Percentiles rank a stretch among this genome's conserved stretches.
Evolutionary conservation across 2,113 vertebrate species (phyloP).

Genomic region (Ondatra zibethicus): DNA sequence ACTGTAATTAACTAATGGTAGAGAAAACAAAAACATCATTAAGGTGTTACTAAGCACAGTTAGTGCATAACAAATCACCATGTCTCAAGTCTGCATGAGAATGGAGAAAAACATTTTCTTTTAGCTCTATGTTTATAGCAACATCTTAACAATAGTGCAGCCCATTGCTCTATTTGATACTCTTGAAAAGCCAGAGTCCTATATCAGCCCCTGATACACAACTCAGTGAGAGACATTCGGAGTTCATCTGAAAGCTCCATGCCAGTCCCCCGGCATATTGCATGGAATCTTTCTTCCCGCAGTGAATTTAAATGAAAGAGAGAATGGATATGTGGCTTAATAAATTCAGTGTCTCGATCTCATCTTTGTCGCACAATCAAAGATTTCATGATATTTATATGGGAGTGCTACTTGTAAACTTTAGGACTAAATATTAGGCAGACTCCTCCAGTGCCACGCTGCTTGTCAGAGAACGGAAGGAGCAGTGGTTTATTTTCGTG

Average conservation of each 20-base stretch:
- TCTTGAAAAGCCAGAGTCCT: neutral
- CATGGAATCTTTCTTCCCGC: neutral
- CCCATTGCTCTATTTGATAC: neutral
- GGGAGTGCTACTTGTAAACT: neutral
- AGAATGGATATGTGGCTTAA: neutral
- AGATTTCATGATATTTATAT: slow-evolving; percentile 3
- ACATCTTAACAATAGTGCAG: slow-evolving; percentile 33
- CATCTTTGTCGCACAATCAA: slow-evolving; percentile 36
- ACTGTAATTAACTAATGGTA: neutral
- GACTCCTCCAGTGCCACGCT: neutral
- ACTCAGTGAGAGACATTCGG: slow-evolving; percentile 33
- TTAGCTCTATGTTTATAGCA: slow-evolving; percentile 6
- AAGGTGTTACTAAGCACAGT: neutral
- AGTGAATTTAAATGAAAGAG: slow-evolving; percentile 46
- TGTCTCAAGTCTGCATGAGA: neutral
- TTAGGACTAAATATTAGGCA: slow-evolving; percentile 25
- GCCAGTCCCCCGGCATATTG: neutral
- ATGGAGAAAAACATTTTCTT: neutral
- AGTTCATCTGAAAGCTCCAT: neutral
- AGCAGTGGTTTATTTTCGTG: slow-evolving; percentile 2
- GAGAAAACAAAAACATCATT: neutral
- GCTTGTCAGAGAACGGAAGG: neutral
- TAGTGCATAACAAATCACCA: neutral
- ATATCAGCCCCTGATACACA: neutral
- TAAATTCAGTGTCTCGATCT: neutral